phyloP scores from a whole-genome alignment of 2,888 invertebrate species.

The Molorchus minor region DNA sequence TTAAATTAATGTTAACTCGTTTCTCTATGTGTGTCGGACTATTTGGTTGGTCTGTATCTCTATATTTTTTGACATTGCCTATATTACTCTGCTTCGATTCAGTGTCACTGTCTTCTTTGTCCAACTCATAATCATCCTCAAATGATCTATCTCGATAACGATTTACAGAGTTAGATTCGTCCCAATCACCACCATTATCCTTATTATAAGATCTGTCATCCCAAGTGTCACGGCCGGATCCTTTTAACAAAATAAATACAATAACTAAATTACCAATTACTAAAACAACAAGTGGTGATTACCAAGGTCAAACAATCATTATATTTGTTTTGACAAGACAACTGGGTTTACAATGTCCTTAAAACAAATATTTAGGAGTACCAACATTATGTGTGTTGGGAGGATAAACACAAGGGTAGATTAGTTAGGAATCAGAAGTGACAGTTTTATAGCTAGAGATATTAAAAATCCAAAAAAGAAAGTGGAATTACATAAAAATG shows the following conservation, averaged over 20 bases:
- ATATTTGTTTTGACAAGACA: too few species aligned
- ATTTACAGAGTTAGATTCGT: conserved; percentile 46
- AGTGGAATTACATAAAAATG: too few species aligned
- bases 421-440: too few species aligned
- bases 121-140: conserved; percentile 71
- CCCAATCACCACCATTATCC: conserved; percentile 57
- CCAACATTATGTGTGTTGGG: too few species aligned
- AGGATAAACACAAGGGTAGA: too few species aligned
- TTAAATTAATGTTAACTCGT: conserved; percentile 65
- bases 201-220: conserved; percentile 54
- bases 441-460: too few species aligned
- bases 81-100: conserved; percentile 64
- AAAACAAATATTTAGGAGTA: too few species aligned
- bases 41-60: conserved; percentile 48
- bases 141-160: conserved; percentile 59
- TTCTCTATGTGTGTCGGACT: conserved; percentile 47
- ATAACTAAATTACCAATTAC: too few species aligned
- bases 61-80: conserved; percentile 48
- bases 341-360: too few species aligned
- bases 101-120: conserved; percentile 74
- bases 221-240: conserved; percentile 55
- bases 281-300: too few species aligned
- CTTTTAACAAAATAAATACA: conserved; percentile 28
- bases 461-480: too few species aligned
- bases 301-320: too few species aligned